These are phyloP conservation scores for Muschampia staudingeri DNA, from an alignment of 2,888 invertebrate genomes.

Conservation along the genomic window DNA sequence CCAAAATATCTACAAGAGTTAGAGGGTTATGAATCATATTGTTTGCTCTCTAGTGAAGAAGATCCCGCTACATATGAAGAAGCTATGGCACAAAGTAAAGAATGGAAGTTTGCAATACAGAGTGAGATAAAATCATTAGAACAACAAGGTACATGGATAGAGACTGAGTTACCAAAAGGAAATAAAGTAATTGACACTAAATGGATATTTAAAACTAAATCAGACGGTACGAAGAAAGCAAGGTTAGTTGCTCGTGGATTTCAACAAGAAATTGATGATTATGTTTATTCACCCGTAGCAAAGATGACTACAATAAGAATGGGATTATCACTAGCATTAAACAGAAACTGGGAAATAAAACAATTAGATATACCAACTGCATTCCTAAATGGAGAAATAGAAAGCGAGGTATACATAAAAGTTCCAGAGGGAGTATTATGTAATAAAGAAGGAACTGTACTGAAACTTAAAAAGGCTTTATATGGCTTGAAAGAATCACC, in stretches of 20 bases:
- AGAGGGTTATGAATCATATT: neutral
- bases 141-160: slow-evolving; percentile 42
- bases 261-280: neutral
- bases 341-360: too few relatives aligned
- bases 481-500: too few relatives aligned
- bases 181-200: slow-evolving; percentile 62
- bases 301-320: too few relatives aligned
- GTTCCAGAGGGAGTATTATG: too few relatives aligned
- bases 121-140: neutral
- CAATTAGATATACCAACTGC: too few relatives aligned
- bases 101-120: neutral
- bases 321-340: too few relatives aligned
- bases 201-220: slow-evolving; percentile 64
- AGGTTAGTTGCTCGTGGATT: slow-evolving; percentile 56
- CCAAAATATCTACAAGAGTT: neutral
- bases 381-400: too few relatives aligned
- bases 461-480: too few relatives aligned
- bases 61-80: neutral
- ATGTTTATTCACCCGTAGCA: neutral
- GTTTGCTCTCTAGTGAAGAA: neutral
- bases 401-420: too few relatives aligned
- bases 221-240: slow-evolving; percentile 62
- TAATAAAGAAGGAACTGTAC: too few relatives aligned
- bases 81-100: neutral
- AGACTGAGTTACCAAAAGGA: slow-evolving; percentile 41